These are phyloP conservation scores for Prunella fulvescens DNA, from an alignment of 2,113 vertebrate species.

Conservation along the genomic window DNA sequence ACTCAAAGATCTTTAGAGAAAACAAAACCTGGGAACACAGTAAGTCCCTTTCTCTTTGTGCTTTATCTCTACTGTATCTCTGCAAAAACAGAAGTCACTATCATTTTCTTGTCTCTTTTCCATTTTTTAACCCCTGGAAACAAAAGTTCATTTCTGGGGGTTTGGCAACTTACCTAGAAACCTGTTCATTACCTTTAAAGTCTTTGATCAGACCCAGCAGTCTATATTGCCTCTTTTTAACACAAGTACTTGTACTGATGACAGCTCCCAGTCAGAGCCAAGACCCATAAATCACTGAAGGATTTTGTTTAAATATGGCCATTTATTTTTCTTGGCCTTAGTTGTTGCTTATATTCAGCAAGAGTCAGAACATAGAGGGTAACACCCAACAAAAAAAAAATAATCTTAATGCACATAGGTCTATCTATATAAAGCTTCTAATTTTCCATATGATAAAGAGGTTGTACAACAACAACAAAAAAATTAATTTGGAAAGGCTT, in stretches of 20 bases:
- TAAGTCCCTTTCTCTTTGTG: background rate
- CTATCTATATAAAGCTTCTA: accelerated
- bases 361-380: background rate
- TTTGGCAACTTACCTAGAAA: background rate
- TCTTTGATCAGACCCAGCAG: constrained; percentile 28
- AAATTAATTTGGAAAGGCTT: background rate
- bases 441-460: background rate
- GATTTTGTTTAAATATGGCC: constrained; percentile 18
- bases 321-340: constrained; percentile 36
- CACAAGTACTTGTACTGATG: background rate
- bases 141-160: background rate
- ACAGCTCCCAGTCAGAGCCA: constrained; percentile 12
- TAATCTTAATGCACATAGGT: background rate
- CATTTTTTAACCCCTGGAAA: background rate
- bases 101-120: background rate
- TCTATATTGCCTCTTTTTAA: background rate
- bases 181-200: constrained; percentile 27
- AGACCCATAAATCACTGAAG: constrained; percentile 28
- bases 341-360: background rate
- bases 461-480: background rate
- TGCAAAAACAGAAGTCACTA: background rate
- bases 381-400: background rate
- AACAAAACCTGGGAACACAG: background rate
- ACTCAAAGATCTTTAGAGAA: background rate
- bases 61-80: background rate